Conservation (phyloP, 2,888 invertebrate species). For the Ophion ventricosus region DNA sequence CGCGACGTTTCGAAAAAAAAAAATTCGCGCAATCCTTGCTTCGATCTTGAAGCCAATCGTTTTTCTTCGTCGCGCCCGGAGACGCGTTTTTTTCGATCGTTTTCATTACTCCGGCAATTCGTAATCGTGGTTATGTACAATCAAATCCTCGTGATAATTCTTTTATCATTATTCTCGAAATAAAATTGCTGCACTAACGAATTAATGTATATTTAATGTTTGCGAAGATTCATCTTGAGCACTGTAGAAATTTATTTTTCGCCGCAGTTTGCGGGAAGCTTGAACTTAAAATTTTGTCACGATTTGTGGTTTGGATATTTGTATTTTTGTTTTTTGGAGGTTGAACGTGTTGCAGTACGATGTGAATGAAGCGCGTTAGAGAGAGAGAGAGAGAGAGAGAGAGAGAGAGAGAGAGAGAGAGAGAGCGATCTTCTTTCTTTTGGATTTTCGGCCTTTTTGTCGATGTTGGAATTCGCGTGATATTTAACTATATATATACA, state of each 20-base stretch:
- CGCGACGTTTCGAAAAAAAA: too few species aligned
- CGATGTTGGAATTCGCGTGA: too few species aligned
- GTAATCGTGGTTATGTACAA: neutral
- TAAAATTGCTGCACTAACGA: neutral
- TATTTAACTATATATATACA: too few species aligned
- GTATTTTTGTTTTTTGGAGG: neutral
- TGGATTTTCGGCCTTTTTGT: neutral
- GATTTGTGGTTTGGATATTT: neutral
- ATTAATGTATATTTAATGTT: neutral
- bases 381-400: too few species aligned
- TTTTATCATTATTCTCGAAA: too few species aligned
- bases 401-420: too few species aligned
- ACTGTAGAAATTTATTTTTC: neutral
- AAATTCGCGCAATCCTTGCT: too few species aligned
- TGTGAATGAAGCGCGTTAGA: neutral
- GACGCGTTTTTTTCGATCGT: neutral
- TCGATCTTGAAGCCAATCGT: too few species aligned
- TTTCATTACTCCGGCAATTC: neutral
- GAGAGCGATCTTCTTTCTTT: neutral
- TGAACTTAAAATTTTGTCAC: neutral
- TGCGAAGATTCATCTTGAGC: neutral
- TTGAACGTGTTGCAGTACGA: neutral
- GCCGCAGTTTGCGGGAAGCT: neutral
- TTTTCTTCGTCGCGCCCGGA: neutral
- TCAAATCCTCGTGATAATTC: neutral